Evolutionary conservation across 2,113 vertebrate species (phyloP).

Genomic region (Synodontis membranacea): DNA sequence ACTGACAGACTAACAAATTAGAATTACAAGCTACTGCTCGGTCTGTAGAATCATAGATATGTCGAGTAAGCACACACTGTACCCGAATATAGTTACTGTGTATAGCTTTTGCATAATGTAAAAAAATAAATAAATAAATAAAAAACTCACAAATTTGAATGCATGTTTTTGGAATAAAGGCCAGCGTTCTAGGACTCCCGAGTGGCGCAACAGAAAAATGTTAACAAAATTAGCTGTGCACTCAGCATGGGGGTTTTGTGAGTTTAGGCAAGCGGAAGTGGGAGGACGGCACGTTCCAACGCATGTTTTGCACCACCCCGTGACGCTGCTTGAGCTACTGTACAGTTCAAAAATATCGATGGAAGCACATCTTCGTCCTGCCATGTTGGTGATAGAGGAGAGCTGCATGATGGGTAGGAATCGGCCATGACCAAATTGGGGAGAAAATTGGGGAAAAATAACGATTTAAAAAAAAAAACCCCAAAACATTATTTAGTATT

Average conservation of each 20-base stretch:
- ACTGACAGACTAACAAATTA: slow-evolving; percentile 73
- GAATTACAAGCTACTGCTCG: slow-evolving; percentile 64
- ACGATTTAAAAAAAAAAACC: no score
- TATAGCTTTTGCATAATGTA: neutral
- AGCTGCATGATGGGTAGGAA: neutral
- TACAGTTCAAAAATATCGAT: neutral
- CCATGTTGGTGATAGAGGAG: neutral
- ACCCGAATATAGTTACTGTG: neutral
- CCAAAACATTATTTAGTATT: no score
- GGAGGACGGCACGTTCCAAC: neutral
- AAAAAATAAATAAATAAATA: no score
- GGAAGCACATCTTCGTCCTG: neutral
- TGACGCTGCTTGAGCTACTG: neutral
- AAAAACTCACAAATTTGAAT: no score
- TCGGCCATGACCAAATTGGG: no score
- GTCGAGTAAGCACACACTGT: neutral
- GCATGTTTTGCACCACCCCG: no score
- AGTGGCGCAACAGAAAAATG: neutral
- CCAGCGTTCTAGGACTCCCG: no score
- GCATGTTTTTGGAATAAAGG: no score
- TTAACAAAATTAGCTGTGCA: neutral
- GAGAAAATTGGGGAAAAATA: no score
- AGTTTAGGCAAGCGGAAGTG: neutral
- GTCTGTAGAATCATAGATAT: slow-evolving; percentile 51
- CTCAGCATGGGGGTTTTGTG: neutral